Evolutionary conservation across 2,888 invertebrate genomes (phyloP), one percentile per base, ranked within the genome.

Genomic region (Abrostola triplasia): DNA sequence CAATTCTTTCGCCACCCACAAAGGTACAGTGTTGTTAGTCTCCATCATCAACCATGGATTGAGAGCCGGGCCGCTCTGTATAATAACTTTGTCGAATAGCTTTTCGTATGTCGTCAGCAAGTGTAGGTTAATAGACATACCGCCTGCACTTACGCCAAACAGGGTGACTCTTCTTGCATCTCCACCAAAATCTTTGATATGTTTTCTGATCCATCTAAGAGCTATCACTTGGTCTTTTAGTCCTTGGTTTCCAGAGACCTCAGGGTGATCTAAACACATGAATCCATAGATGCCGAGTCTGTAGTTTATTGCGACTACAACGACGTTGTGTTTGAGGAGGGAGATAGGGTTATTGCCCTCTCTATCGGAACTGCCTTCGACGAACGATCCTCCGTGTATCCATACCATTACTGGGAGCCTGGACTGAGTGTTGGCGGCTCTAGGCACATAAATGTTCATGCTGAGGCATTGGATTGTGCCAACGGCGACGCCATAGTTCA

Each of bases 181-280:
- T 1, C 86, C 86, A 10, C 87, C 84, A 41, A 87, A 87, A 12
- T 70, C 54, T 11, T 57, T 76, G 10, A 88, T 87, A 63, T 88
- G 86, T 0, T 80, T 72, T 10, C 83, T 80, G 5, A 87, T 70
- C 87, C 88, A 88, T n/a, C 76, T 70, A 10, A 88, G 38, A 10
- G 85, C 87, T 36, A 82, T 38, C 0, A 79, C 49, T 56, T 84
- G 84, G 51, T 88, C 88, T 67, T 84, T 87, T 4, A 87, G 56
- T 6, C 86, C 87, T 64, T 84, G 84, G 61, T 87, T 88, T 5
- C 88, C 88, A 5, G 87, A 82, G 5, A 84, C 76, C 6, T 83
- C 80, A 5, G 80, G 77, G 35, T 62, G 67, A 11, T 67, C 70
- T 0, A 77, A n/a, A 12, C 78, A 78, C 59, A 87, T 70, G 37